phyloP scores from a whole-genome alignment of 2,113 vertebrate genomes.

The Macrotis lagotis region DNA sequence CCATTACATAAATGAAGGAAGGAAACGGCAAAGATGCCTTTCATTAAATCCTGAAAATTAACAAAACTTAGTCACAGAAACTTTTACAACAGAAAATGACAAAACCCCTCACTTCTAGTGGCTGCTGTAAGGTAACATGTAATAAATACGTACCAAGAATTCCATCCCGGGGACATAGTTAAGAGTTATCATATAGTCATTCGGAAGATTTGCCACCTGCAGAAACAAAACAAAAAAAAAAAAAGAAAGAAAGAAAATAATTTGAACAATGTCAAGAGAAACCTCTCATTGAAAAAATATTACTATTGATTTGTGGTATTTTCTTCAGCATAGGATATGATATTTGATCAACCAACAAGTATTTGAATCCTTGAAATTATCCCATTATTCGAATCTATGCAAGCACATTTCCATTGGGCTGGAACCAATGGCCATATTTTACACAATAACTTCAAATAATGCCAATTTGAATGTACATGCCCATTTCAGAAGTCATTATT shows the following conservation, averaged over 20 bases:
- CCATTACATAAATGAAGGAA: neutral
- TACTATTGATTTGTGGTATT: neutral
- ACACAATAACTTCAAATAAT: neutral
- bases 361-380: neutral
- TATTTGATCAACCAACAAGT: neutral
- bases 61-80: slow-evolving; percentile 19
- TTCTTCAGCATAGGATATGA: neutral
- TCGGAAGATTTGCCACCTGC: slow-evolving; percentile 89
- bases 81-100: slow-evolving; percentile 15
- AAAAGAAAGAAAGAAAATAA: slow-evolving; percentile 19
- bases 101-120: neutral
- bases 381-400: neutral
- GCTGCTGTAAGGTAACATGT: slow-evolving; percentile 48
- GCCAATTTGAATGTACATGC: neutral
- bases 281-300: neutral
- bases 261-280: slow-evolving; percentile 21
- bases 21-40: neutral
- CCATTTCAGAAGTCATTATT: neutral
- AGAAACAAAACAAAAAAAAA: slow-evolving; percentile 27
- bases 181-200: slow-evolving; percentile 88
- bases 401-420: neutral
- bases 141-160: slow-evolving; percentile 83
- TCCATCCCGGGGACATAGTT: slow-evolving; percentile 88
- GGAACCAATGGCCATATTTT: neutral
- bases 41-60: slow-evolving; percentile 32